Base-by-base conservation (phyloP, 1,140 invertebrate species). In the Lucilia cuprina region DNA sequence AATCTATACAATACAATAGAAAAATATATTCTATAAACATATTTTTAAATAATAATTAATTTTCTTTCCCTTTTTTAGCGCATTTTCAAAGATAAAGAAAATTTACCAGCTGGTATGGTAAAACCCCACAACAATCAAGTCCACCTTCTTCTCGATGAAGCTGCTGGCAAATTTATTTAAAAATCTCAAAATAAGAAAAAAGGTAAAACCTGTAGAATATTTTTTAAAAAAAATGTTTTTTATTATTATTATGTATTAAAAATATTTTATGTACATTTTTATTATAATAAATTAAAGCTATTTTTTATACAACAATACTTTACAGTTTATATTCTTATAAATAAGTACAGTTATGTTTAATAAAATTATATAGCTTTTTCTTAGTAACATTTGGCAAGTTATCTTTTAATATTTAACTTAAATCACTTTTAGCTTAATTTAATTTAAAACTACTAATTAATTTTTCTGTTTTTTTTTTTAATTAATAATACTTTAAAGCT, bases 71-170 rank as follows among this genome's bases (percentile, higher is more conserved):
- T 10, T 21, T 84, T 82, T 70, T 55, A 86, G 85, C 49, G 82
- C 34, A 60, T 85, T 13, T 86, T 86, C 41, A 75, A 83, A 5
- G 83, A 86, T 30, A 83, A 84, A 19, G 85, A 86, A 55, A 12
- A 35, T 8, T 49, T 86, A 74, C 85, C 85, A 84, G 84, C 85
- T 25, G 84, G 85, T 5, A 78, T 83, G 83, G 78, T 86, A 41
- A 34, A 30, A 17, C 83, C 85, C 8, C 83, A 65, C 17, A 41
- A 41, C 41, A 83, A 85, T 84, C 65, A 85, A 30, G 21, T 85
- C 13, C 19, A 82, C 30, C 41, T 74, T 13, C 85, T 86, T 49
- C 55, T 85, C 8, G 85, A 86, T 77, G 35, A 84, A 17, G 82
- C 30, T 19, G 84, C 85, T 21, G 85, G 85, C 8, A 83, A 82